Base-by-base conservation (phyloP, 2,113 vertebrate genomes). In the Mirza zaza region DNA sequence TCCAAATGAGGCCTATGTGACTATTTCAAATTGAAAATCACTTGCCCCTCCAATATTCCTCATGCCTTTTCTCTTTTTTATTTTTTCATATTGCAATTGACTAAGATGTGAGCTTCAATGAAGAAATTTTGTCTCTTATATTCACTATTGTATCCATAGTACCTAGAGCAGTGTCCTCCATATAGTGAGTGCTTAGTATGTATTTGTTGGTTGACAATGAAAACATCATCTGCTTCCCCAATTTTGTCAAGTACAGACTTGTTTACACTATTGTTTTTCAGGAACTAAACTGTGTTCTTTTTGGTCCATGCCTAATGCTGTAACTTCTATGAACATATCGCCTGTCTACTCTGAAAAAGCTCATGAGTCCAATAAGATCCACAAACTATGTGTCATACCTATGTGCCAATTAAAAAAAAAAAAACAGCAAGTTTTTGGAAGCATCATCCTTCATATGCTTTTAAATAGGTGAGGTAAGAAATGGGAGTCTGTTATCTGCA, bases 401-500 rank as follows among this genome's bases (percentile, higher is more conserved):
- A 85, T 97, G 93, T 95, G 65, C 80, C 73, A 68, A 83, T 88
- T 90, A 86, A 94, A 96, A 90, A 93, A 96, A 45, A 90, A 93
- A 75, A 97, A 98, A 85, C 52, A 81, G 50, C 50, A 96, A 97
- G 25, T 48, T 82, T 92, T 70, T 55, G 14, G 48, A 86, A 88
- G 8, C 73, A 75, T 96, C n/a, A 83, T 98, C 96, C 97, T 94
- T 98, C 98, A 98, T 98, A 97, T 97, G 98, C 98, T 98, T 98
- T 98, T 99, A 98, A 99, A 98, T 97, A 99, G 98, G 98, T 98
- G 98, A 97, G 97, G 98, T 98, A 97, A 98, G 97, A 98, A 99
- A 98, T 81, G 96, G 96, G 95, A 97, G 98, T 98, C 97, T 98
- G 98, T 99, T 99, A 99, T 99, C 99, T 99, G 98, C 98, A 98